These are phyloP conservation scores for Archilochus colubris DNA, from an alignment of 2,113 vertebrate species.

Conservation along the genomic window DNA sequence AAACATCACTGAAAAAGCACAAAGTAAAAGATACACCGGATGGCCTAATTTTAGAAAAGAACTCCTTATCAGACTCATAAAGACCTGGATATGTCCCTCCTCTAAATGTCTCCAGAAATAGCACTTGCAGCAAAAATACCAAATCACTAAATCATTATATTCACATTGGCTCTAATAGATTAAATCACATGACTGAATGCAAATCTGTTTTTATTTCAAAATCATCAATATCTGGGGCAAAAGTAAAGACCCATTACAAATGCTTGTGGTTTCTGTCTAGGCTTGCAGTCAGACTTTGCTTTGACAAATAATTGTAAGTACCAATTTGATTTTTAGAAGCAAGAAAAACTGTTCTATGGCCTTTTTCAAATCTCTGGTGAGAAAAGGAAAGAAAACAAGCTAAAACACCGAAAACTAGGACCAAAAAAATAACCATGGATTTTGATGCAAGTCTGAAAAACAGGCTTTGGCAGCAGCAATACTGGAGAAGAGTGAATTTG, in stretches of 20 bases:
- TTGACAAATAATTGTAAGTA: not conserved
- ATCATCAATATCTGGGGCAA: not conserved
- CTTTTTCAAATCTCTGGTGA: not conserved
- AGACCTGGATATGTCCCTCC: not conserved
- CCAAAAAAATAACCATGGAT: not conserved
- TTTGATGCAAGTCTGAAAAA: not conserved
- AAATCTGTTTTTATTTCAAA: not conserved
- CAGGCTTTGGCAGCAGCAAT: not conserved
- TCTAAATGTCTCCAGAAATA: not conserved
- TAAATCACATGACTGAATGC: not conserved
- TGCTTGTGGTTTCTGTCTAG: not conserved
- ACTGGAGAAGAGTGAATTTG: rapidly evolving
- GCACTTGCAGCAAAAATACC: not conserved
- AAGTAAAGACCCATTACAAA: not conserved
- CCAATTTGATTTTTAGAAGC: not conserved
- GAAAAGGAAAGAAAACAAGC: not conserved
- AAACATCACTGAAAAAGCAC: not conserved
- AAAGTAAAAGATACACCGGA: not conserved
- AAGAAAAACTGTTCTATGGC: not conserved
- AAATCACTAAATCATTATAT: not conserved
- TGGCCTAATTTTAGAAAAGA: not conserved
- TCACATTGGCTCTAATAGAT: not conserved
- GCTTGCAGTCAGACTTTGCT: not conserved
- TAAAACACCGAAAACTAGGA: not conserved
- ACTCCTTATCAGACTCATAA: not conserved